phyloP scores from a whole-genome alignment of 1,140 invertebrate species.

The Dreissena rostriformis region DNA sequence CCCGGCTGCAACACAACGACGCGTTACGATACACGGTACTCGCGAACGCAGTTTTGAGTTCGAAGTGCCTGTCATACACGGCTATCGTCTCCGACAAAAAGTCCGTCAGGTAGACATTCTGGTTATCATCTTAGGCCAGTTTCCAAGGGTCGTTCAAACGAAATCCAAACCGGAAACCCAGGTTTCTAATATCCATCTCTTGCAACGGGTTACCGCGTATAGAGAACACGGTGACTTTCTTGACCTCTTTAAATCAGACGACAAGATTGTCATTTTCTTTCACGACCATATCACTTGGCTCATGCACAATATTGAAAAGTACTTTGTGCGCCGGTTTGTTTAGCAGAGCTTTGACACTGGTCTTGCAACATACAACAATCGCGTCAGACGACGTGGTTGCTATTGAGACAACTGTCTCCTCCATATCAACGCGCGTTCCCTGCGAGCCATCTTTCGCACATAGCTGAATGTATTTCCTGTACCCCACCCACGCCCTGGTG shows the following conservation, averaged over 20 bases:
- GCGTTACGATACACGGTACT: constrained; percentile 41
- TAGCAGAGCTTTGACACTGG: constrained; percentile 28
- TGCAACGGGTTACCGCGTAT: constrained; percentile 28
- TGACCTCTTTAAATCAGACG: constrained; percentile 40
- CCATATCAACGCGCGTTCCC: constrained; percentile 26
- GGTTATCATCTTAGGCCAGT: constrained; percentile 11
- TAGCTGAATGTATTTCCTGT: constrained; percentile 39
- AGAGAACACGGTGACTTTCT: constrained; percentile 22
- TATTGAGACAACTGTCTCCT: constrained; percentile 9
- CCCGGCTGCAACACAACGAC: constrained; percentile 40
- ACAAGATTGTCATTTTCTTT: constrained; percentile 30
- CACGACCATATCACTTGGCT: constrained; percentile 43
- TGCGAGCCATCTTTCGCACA: constrained; percentile 39
- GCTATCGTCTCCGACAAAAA: constrained; percentile 29
- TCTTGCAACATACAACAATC: constrained; percentile 33
- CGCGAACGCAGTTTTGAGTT: constrained; percentile 26
- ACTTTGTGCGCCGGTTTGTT: constrained; percentile 16
- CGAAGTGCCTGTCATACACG: constrained; percentile 34
- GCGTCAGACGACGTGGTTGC: constrained; percentile 16
- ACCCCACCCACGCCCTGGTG: constrained; percentile 37
- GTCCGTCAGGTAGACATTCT: constrained; percentile 41
- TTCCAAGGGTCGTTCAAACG: constrained; percentile 45
- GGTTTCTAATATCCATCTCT: constrained; percentile 41
- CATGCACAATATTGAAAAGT: constrained; percentile 33
- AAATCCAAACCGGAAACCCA: constrained; percentile 43